Conservation (phyloP, 2,888 invertebrate species). For the Caenorhabditis sp. region DNA sequence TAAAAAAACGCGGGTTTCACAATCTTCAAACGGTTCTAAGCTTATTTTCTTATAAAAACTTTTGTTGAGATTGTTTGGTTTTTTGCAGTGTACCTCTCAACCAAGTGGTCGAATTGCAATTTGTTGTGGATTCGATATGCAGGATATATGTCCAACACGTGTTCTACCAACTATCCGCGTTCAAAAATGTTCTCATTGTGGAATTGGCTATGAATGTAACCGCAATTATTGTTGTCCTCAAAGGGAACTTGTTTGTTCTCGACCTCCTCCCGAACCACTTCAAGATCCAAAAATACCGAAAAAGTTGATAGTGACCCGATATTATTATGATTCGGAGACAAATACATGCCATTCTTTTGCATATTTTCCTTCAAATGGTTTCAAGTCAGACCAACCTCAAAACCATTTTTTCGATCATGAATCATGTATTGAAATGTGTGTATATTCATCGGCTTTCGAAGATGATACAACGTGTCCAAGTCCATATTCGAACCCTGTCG, state of each 20-base stretch:
- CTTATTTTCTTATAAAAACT: too few species aligned
- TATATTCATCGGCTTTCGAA: constrained; percentile 9
- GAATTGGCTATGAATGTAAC: constrained; percentile 34
- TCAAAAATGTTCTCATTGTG: constrained; percentile 28
- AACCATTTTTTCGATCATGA: constrained; percentile 48
- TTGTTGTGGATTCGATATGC: constrained; percentile 33
- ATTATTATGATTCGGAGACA: constrained; percentile 43
- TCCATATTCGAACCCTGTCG: constrained; percentile 51
- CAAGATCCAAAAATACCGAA: not conserved
- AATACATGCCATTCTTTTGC: constrained; percentile 45
- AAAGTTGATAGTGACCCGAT: constrained; percentile 6
- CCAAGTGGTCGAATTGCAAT: constrained; percentile 9
- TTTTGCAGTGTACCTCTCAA: constrained; percentile 15
- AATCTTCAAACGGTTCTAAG: too few species aligned
- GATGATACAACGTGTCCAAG: constrained; percentile 45
- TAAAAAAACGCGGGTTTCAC: too few species aligned
- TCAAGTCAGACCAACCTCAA: constrained; percentile 15
- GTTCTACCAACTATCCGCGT: constrained; percentile 33
- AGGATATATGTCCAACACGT: constrained; percentile 26
- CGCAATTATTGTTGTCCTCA: constrained; percentile 37
- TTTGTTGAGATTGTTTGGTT: too few species aligned
- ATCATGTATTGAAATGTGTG: constrained; percentile 41
- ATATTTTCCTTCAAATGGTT: constrained; percentile 25
- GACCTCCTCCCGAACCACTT: constrained; percentile 15
- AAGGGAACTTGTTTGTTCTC: constrained; percentile 27